Evolutionary conservation across 2,888 invertebrate genomes (phyloP).

Genomic region (Hypercompe scribonia): DNA sequence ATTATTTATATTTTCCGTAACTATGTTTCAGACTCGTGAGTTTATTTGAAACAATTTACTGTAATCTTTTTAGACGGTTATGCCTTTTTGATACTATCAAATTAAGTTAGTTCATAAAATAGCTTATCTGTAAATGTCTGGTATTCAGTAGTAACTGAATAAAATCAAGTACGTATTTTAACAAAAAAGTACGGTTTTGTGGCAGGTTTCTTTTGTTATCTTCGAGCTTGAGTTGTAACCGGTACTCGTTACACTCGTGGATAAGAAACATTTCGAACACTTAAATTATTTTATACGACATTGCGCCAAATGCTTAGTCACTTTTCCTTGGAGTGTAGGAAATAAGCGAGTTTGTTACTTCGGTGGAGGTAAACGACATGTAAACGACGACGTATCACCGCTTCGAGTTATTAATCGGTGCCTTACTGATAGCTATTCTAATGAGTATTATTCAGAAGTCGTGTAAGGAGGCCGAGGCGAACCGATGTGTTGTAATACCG

Average conservation of each 20-base stretch:
- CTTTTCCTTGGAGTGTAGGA: slow-evolving; percentile 71
- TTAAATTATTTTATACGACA: slow-evolving; percentile 69
- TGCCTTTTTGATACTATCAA: background rate
- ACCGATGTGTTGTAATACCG: slow-evolving; percentile 66
- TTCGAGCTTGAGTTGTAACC: slow-evolving; percentile 68
- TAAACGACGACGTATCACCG: slow-evolving; percentile 77
- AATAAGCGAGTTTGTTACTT: slow-evolving; percentile 62
- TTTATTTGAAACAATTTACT: background rate
- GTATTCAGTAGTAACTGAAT: too few relatives aligned
- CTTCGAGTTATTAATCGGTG: slow-evolving; percentile 82
- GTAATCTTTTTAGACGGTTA: background rate
- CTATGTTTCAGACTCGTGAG: background rate
- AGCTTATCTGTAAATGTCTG: too few relatives aligned
- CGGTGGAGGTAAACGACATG: slow-evolving; percentile 83
- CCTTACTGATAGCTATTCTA: slow-evolving; percentile 85
- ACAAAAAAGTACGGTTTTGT: slow-evolving; percentile 43
- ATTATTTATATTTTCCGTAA: background rate
- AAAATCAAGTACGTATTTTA: slow-evolving; percentile 61
- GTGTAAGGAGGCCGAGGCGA: slow-evolving; percentile 83
- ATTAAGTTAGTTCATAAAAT: too few relatives aligned
- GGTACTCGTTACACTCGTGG: slow-evolving; percentile 64
- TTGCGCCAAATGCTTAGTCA: slow-evolving; percentile 53
- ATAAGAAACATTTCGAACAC: slow-evolving; percentile 77
- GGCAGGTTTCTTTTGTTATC: slow-evolving; percentile 64
- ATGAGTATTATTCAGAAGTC: slow-evolving; percentile 76